These are phyloP conservation scores for Hycleus phaleratus DNA, from an alignment of 1,140 invertebrate genomes.

Conservation along the genomic window DNA sequence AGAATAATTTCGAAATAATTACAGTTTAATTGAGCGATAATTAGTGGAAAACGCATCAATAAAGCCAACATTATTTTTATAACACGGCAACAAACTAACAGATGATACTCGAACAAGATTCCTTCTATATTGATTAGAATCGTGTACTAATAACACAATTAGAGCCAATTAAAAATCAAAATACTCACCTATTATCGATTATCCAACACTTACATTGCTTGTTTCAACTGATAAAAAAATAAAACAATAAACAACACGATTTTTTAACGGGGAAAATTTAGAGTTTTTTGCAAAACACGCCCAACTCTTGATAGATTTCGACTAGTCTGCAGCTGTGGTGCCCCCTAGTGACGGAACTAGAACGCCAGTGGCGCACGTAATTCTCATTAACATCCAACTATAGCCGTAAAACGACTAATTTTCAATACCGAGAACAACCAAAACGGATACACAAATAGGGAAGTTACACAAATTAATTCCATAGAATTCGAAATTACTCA, in stretches of 20 bases:
- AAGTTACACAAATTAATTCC: background rate
- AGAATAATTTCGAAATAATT: no score
- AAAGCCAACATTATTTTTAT: no score
- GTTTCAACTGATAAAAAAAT: no score
- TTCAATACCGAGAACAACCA: background rate
- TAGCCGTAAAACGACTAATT: no score
- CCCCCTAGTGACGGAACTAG: constrained; percentile 1
- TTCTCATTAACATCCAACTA: background rate
- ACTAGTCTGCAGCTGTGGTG: constrained; percentile 13
- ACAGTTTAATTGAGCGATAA: no score
- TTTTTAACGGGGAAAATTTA: constrained; percentile 3
- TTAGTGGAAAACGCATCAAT: no score
- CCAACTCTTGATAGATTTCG: constrained; percentile 21
- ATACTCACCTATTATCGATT: constrained; percentile 1
- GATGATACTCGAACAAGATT: no score
- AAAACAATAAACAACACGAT: constrained; percentile 15
- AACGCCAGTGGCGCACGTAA: constrained; percentile 2
- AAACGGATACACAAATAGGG: background rate
- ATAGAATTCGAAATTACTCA: constrained; percentile 1
- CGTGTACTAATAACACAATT: background rate
- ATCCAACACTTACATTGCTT: constrained; percentile 13
- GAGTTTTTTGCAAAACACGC: constrained; percentile 21
- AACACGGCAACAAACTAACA: no score
- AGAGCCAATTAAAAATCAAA: background rate
- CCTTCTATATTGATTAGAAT: no score